Conservation (phyloP, 2,113 vertebrate genomes). For the Prolemur simus region DNA sequence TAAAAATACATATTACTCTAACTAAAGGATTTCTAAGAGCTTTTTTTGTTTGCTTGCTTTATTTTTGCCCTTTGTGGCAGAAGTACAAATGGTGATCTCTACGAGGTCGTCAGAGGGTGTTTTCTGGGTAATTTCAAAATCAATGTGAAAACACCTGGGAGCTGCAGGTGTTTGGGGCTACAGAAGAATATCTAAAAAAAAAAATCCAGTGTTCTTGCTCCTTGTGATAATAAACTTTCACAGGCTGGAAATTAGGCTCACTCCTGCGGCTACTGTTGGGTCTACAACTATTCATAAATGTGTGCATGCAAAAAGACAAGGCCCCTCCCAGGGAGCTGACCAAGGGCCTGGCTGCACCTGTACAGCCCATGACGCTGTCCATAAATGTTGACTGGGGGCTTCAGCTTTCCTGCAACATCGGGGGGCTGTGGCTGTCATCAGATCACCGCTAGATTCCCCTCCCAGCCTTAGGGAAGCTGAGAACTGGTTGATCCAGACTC, state of each 20-base stretch:
- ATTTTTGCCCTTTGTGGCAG: background rate
- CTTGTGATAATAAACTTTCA: background rate
- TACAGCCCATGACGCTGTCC: background rate
- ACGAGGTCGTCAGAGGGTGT: background rate
- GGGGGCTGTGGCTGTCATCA: background rate
- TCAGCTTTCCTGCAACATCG: background rate
- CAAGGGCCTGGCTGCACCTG: background rate
- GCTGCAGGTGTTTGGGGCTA: background rate
- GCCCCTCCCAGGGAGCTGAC: background rate
- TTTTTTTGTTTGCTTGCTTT: background rate
- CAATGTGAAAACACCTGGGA: background rate
- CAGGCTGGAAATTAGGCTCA: background rate
- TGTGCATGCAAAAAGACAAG: background rate
- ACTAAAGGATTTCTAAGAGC: background rate
- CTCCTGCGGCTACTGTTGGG: background rate
- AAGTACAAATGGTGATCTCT: background rate
- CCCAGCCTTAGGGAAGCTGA: background rate
- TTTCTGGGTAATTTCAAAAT: slow-evolving; percentile 18
- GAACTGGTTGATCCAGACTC: background rate
- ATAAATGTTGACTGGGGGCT: background rate
- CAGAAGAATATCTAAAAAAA: background rate
- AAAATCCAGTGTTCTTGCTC: background rate
- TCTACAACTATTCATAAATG: background rate
- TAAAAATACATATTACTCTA: background rate
- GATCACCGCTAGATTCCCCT: background rate